Evolutionary conservation across 2,888 invertebrate genomes (phyloP).

Genomic region (Synergus japonicus): DNA sequence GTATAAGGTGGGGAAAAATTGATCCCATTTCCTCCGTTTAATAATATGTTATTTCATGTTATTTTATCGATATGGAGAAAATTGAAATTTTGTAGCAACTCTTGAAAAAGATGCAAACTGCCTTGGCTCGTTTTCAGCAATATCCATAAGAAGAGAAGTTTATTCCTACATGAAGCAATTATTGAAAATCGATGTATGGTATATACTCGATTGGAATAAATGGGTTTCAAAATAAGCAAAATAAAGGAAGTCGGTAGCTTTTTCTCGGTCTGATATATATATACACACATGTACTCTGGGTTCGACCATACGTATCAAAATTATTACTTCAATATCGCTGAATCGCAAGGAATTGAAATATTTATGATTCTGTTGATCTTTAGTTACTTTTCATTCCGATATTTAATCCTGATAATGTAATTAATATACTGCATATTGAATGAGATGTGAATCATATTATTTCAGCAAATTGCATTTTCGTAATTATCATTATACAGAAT

Average conservation of each 20-base stretch:
- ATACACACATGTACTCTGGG: not conserved
- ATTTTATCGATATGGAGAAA: too few relatives aligned
- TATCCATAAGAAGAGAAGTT: conserved; percentile 1
- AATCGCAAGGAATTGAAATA: conserved; percentile 1
- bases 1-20: not conserved
- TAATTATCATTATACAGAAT: too few relatives aligned
- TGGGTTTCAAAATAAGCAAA: not conserved
- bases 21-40: not conserved
- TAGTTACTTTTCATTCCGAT: not conserved
- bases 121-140: not conserved
- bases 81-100: not conserved
- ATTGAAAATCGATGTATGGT: conserved; percentile 31
- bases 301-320: conserved; percentile 14
- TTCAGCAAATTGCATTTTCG: too few relatives aligned
- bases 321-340: conserved; percentile 37
- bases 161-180: not conserved
- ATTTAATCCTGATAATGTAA: not conserved
- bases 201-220: conserved; percentile 32
- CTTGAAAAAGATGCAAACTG: not conserved
- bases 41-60: too few relatives aligned
- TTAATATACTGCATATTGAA: not conserved
- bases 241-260: not conserved
- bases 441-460: too few relatives aligned
- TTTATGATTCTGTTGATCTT: not conserved
- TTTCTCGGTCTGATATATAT: conserved; percentile 6